phyloP scores from a whole-genome alignment of 2,797 vertebrate genomes.

The Cynodonichthys magdalenae region DNA sequence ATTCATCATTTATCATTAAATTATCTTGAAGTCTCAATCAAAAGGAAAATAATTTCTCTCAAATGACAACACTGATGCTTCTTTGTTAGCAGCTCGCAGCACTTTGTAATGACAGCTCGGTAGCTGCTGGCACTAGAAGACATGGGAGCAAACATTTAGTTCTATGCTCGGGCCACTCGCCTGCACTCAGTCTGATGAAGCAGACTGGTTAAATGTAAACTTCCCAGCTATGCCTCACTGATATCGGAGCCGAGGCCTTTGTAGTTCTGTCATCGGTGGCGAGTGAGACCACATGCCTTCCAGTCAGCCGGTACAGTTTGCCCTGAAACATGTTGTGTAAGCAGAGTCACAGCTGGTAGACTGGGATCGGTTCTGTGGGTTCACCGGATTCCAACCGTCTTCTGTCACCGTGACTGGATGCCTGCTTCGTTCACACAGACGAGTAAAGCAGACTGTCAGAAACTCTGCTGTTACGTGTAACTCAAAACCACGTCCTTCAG shows the following conservation, averaged over 20 bases:
- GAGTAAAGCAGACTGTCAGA: constrained; percentile 45
- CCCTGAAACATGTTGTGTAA: constrained; percentile 39
- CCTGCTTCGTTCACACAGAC: constrained; percentile 26
- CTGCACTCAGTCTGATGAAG: constrained; percentile 16
- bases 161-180: constrained; percentile 6
- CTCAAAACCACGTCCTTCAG: constrained; percentile 27
- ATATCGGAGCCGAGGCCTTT: constrained; percentile 56
- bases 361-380: constrained; percentile 55
- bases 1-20: too few relatives aligned
- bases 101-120: constrained; percentile 32
- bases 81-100: constrained; percentile 6
- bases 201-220: constrained; percentile 57
- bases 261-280: constrained; percentile 42
- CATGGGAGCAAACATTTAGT: constrained; percentile 39
- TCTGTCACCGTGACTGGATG: constrained; percentile 26
- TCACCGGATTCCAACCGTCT: constrained; percentile 55
- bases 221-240: constrained; percentile 60
- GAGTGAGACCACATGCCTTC: constrained; percentile 49
- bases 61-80: not conserved
- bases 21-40: too few relatives aligned
- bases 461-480: constrained; percentile 14
- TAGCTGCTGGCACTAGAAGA: constrained; percentile 62
- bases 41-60: not conserved
- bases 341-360: constrained; percentile 47
- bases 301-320: constrained; percentile 43